Evolutionary conservation across 2,888 invertebrate species (phyloP), one percentile per base, ranked within the genome.

Genomic region (Clepsis dumicolana): DNA sequence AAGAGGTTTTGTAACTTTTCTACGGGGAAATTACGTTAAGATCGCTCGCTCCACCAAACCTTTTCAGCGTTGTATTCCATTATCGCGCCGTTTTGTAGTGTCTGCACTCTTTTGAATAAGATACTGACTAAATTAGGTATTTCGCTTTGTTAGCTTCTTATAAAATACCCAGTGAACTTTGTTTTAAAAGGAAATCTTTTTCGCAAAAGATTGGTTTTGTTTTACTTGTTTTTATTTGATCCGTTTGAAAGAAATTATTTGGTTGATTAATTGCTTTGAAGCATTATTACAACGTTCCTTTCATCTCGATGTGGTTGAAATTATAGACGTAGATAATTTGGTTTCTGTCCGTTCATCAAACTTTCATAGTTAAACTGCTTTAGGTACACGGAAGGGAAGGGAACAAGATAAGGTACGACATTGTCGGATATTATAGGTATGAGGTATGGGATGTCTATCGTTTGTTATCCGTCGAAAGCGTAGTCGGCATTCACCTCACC

Each of bases 71-170:
- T 41, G 68, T 64, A 59, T 44, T 53, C 25, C 59, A 64, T 68
- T 68, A 64, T 59, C 59, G 32, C 59, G 44, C 67, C 67, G 54
- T 61, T 66, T 62, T 54, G 61, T 66, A 66, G 62, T 63, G 68
- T 68, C 68, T 68, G 63, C 52, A 59, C 68, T 59, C 64, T 64
- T 68, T 68, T 68, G 63, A 68, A 64, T 56, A 52, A 67, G 35
- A 61, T 67, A 57, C 57, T 50, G 57, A 57, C 67, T 67, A 35
- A 67, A 67, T 67, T 61, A 54, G 48, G 32, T 18, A 32, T 50
- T n/a, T 56, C 38, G 56, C 67, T 63, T 67, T 63, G 62, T 67
- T 62, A 57, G 27, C 35, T 50, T 38, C 38, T 41, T 65, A 10
- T 41, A 60, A 66, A 54, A 38, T 62, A 21, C 50, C 50, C 62